Percentiles rank a stretch among this genome's conserved stretches.
These are phyloP conservation scores for Itoplectis maculator DNA, from an alignment of 2,888 invertebrate genomes.

Conservation along the genomic window DNA sequence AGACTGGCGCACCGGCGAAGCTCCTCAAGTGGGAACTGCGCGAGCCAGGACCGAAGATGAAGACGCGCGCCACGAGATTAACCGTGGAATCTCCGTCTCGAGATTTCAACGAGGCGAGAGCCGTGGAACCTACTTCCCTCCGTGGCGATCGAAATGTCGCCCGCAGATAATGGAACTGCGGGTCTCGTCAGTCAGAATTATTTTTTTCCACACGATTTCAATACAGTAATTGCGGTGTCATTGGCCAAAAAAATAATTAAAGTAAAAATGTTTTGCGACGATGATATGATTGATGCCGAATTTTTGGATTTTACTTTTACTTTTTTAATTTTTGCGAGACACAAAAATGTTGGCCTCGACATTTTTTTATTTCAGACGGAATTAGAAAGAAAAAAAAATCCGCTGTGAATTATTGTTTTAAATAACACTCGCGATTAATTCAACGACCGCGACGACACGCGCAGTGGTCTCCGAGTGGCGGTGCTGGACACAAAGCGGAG, in stretches of 20 bases:
- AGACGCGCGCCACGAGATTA: conserved; percentile 36
- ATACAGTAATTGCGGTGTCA: not conserved
- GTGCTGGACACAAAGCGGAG: not conserved
- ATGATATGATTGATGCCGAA: too few species aligned
- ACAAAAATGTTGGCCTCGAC: not conserved
- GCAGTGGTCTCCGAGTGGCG: not conserved
- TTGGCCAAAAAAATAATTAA: not conserved
- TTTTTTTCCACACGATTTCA: not conserved
- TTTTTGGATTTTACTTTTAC: too few species aligned
- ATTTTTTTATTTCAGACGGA: too few species aligned
- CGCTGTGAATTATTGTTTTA: not conserved
- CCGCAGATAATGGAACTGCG: not conserved
- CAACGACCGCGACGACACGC: not conserved
- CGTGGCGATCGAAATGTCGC: not conserved
- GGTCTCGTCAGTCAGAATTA: not conserved
- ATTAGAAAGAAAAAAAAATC: not conserved
- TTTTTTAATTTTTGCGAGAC: too few species aligned
- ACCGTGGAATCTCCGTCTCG: conserved; percentile 21
- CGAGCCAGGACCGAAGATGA: conserved; percentile 22
- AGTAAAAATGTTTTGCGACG: too few species aligned
- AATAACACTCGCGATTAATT: not conserved
- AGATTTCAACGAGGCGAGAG: conserved; percentile 21
- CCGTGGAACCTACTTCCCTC: conserved; percentile 2
- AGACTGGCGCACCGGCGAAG: not conserved
- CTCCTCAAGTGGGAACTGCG: not conserved